Conservation (phyloP, 2,888 invertebrate genomes). For the Lamellibrachia columna region DNA sequence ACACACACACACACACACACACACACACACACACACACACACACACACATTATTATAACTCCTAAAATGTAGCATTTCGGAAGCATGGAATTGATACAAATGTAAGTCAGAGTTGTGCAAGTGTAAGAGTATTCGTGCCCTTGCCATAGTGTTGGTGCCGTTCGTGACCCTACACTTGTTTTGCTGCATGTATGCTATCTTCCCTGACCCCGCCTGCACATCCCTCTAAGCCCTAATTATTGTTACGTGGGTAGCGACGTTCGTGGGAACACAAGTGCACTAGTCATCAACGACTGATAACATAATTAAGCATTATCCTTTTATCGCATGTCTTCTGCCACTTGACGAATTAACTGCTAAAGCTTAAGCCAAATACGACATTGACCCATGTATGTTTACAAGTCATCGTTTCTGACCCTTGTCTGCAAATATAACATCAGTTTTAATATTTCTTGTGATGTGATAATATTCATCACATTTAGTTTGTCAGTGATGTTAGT, state of each 20-base stretch:
- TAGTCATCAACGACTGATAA: constrained; percentile 9
- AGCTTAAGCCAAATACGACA: neutral
- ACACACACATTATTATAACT: too few relatives aligned
- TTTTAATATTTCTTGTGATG: neutral
- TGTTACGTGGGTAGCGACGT: neutral
- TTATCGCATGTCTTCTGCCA: constrained; percentile 1
- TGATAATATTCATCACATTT: neutral
- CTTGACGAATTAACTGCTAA: neutral
- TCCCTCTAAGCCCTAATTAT: neutral
- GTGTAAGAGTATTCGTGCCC: too few relatives aligned
- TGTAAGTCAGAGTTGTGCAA: too few relatives aligned
- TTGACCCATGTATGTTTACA: neutral
- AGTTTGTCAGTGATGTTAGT: neutral
- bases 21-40: too few relatives aligned
- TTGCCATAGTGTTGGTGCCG: too few relatives aligned
- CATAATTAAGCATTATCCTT: constrained; percentile 10
- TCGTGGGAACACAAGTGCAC: neutral
- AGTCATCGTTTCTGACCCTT: neutral
- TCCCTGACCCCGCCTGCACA: neutral
- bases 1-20: too few relatives aligned
- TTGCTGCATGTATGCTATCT: neutral
- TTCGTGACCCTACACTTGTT: neutral
- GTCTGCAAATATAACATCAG: neutral
- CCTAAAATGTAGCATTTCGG: too few relatives aligned
- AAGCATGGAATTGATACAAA: too few relatives aligned